A percentile compares a stretch with the other conserved stretches of the same genome.
These are phyloP conservation scores for Anastatus disparis DNA, from an alignment of 1,140 invertebrate species.

Conservation along the genomic window DNA sequence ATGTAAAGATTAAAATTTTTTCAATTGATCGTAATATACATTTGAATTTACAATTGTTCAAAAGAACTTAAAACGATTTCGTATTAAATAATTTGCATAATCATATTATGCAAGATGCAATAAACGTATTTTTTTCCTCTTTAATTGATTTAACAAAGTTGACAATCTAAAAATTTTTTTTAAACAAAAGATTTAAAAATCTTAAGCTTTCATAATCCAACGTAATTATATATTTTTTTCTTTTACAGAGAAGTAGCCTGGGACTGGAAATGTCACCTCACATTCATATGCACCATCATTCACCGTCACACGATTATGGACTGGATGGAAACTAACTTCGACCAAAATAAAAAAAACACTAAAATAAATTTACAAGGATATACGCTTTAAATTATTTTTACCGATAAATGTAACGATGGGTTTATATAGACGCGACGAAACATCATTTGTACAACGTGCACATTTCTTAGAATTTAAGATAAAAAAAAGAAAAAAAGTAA, in stretches of 20 bases:
- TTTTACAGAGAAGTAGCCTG: conserved; percentile 59
- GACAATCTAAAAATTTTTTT: too few relatives aligned
- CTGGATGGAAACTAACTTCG: conserved; percentile 54
- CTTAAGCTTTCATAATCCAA: not conserved
- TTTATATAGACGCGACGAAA: conserved; percentile 16
- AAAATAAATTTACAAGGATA: too few relatives aligned
- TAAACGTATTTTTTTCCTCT: too few relatives aligned
- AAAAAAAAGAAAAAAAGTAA: too few relatives aligned
- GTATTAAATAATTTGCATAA: too few relatives aligned
- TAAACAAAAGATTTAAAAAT: not conserved
- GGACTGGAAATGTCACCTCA: conserved; percentile 64
- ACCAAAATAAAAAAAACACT: conserved; percentile 4
- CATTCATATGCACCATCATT: conserved; percentile 63
- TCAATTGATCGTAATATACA: too few relatives aligned
- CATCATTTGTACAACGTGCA: conserved; percentile 30
- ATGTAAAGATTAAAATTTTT: too few relatives aligned
- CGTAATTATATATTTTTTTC: not conserved
- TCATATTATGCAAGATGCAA: too few relatives aligned
- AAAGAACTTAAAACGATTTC: too few relatives aligned
- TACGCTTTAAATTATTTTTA: conserved; percentile 41
- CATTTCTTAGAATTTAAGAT: conserved; percentile 29
- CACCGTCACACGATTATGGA: conserved; percentile 55
- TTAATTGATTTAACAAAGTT: too few relatives aligned
- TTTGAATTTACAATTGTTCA: too few relatives aligned
- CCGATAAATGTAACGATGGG: conserved; percentile 5